Evolutionary conservation across 2,797 vertebrate genomes (phyloP).

Genomic region (Xenentodon cancila): DNA sequence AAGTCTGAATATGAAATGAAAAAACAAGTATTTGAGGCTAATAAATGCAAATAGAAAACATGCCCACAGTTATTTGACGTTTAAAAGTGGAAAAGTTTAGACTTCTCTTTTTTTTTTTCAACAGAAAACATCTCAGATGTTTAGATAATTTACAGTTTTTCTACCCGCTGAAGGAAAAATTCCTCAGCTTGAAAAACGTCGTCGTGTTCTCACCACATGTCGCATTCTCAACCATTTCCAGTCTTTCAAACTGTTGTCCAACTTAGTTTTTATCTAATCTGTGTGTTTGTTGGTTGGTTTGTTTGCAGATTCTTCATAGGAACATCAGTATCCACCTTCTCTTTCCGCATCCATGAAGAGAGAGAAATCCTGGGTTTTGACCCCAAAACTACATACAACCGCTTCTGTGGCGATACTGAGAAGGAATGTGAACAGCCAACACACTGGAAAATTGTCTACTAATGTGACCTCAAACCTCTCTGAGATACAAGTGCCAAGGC

Average conservation of each 20-base stretch:
- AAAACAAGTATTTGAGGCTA: neutral
- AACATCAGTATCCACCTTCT: constrained; percentile 97
- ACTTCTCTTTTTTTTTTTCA: too few species aligned
- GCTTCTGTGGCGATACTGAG: constrained; percentile 94
- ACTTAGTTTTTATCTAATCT: neutral
- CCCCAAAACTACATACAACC: constrained; percentile 93
- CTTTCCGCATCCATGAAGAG: constrained; percentile 97
- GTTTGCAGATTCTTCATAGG: constrained; percentile 91
- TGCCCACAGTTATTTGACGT: too few species aligned
- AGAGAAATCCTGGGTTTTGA: constrained; percentile 95
- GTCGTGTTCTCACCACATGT: too few species aligned
- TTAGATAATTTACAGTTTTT: neutral
- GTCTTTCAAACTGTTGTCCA: neutral
- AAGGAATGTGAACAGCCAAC: constrained; percentile 94
- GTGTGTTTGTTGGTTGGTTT: constrained; percentile 67
- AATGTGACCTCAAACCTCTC: constrained; percentile 38
- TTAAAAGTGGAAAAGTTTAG: neutral
- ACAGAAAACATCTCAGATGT: too few species aligned
- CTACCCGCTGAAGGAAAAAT: neutral
- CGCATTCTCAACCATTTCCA: neutral
- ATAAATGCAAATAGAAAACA: neutral
- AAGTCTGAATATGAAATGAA: too few species aligned
- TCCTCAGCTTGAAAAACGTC: neutral
- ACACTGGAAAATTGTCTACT: constrained; percentile 96
- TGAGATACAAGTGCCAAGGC: constrained; percentile 65